These are phyloP conservation scores for Seriola quinqueradiata DNA, from an alignment of 2,113 vertebrate species.

Conservation along the genomic window DNA sequence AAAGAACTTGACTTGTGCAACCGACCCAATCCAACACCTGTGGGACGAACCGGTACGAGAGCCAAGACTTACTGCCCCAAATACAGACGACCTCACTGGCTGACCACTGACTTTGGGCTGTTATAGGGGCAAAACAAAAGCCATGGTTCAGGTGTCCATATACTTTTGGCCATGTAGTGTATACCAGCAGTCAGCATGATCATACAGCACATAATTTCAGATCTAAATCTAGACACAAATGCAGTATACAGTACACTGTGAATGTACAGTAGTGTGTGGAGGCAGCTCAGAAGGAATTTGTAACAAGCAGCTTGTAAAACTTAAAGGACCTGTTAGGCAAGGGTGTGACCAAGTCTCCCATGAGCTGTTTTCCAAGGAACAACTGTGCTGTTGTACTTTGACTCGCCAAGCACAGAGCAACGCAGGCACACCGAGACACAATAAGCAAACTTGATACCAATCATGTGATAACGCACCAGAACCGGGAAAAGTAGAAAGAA, in stretches of 20 bases:
- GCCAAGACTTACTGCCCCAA: background rate
- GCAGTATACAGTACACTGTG: background rate
- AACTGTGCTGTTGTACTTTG: conserved; percentile 10
- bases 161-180: background rate
- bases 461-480: conserved; percentile 34
- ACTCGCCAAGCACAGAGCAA: background rate
- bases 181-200: background rate
- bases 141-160: background rate
- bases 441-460: conserved; percentile 18
- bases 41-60: background rate
- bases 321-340: conserved; percentile 32
- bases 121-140: background rate
- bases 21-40: background rate
- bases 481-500: conserved; percentile 11
- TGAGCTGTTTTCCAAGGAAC: conserved; percentile 36
- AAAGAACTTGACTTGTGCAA: conserved; percentile 6
- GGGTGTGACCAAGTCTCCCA: conserved; percentile 37
- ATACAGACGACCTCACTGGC: background rate
- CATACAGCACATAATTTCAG: background rate
- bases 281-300: background rate
- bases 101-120: background rate
- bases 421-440: background rate
- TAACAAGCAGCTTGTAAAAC: conserved; percentile 18
- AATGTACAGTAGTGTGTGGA: background rate
- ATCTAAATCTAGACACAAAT: background rate